Percentiles rank a stretch among this genome's conserved stretches.
phyloP scores from a whole-genome alignment of 2,888 invertebrate genomes.

The Harmothoe impar region DNA sequence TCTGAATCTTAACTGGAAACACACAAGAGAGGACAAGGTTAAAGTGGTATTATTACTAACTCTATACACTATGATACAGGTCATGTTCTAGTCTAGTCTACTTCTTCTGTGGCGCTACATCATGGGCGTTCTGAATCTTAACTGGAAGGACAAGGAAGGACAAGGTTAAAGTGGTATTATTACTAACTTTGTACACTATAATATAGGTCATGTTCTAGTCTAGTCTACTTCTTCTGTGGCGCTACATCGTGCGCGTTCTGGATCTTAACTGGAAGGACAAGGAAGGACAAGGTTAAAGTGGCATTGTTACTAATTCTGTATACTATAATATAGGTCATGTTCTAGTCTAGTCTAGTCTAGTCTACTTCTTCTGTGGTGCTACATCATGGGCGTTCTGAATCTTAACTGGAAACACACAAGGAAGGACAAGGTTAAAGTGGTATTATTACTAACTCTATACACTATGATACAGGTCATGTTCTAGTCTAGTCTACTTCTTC shows the following conservation, averaged over 20 bases:
- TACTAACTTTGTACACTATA: too few species aligned
- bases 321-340: too few species aligned
- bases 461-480: too few species aligned
- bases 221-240: constrained; percentile 53
- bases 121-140: background rate
- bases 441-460: background rate
- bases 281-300: background rate
- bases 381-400: constrained; percentile 7
- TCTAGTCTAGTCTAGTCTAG: background rate
- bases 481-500: too few species aligned
- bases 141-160: background rate
- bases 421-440: background rate
- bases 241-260: constrained; percentile 50
- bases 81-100: too few species aligned
- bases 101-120: constrained; percentile 53
- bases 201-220: too few species aligned
- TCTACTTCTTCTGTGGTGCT: constrained; percentile 54
- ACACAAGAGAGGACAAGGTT: background rate
- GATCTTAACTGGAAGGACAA: background rate
- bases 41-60: background rate
- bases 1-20: background rate
- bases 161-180: too few species aligned
- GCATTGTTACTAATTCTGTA: background rate
- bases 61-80: too few species aligned
- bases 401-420: background rate